Evolutionary conservation across 2,888 invertebrate species (phyloP).

Genomic region (Plebejus anna): DNA sequence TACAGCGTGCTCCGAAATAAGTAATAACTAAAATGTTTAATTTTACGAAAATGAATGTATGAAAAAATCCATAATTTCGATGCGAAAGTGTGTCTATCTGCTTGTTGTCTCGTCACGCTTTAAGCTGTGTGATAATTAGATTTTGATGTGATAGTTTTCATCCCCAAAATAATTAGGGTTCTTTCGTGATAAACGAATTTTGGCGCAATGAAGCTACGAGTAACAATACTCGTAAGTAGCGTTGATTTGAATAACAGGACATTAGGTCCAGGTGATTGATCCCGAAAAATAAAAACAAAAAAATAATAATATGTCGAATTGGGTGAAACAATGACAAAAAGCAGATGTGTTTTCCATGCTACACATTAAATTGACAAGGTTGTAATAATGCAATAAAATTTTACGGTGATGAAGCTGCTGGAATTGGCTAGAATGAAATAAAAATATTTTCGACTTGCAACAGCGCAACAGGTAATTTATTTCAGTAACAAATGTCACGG

Average conservation of each 20-base stretch:
- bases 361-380: not conserved
- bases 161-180: too few species aligned
- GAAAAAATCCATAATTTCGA: not conserved
- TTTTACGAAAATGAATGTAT: not conserved
- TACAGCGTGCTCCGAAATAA: slow-evolving; percentile 56
- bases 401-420: slow-evolving; percentile 4
- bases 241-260: too few species aligned
- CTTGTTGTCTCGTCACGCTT: too few species aligned
- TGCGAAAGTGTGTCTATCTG: too few species aligned
- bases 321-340: not conserved
- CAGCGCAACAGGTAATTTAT: not conserved
- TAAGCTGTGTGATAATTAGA: too few species aligned
- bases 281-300: not conserved
- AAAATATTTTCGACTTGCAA: not conserved
- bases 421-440: slow-evolving; percentile 17
- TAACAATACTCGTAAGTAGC: too few species aligned
- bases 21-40: not conserved
- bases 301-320: not conserved
- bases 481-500: not conserved
- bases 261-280: too few species aligned
- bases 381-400: slow-evolving; percentile 4
- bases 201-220: too few species aligned
- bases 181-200: too few species aligned
- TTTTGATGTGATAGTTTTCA: too few species aligned
- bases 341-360: slow-evolving; percentile 1